Evolutionary conservation across 1,140 invertebrate genomes (phyloP).

Genomic region (Drosophila burlai): DNA sequence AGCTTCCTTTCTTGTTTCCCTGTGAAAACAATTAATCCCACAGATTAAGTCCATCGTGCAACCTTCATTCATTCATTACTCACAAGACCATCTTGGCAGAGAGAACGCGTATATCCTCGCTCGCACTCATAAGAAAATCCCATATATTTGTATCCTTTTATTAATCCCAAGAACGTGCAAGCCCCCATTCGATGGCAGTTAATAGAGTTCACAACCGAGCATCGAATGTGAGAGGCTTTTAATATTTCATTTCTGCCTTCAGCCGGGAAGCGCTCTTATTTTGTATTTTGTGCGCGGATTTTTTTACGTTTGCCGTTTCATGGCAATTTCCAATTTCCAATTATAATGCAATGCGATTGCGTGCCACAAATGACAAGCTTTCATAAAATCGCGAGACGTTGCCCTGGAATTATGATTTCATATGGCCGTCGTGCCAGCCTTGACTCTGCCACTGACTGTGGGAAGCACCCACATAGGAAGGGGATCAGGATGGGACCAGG

Average conservation of each 20-base stretch:
- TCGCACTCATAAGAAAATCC: background rate
- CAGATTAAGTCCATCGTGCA: background rate
- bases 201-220: conserved; percentile 11
- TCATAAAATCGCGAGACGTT: conserved; percentile 74
- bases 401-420: conserved; percentile 78
- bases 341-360: conserved; percentile 78
- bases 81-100: too few species aligned
- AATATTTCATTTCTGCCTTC: conserved; percentile 10
- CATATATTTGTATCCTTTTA: background rate
- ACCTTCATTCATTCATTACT: background rate
- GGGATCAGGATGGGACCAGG: background rate
- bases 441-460: conserved; percentile 6
- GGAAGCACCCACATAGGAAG: conserved; percentile 50
- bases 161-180: background rate
- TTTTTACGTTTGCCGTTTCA: conserved; percentile 38
- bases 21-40: too few species aligned
- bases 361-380: conserved; percentile 80
- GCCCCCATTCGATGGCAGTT: background rate
- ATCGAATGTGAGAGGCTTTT: conserved; percentile 2
- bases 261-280: background rate
- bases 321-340: conserved; percentile 78
- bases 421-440: conserved; percentile 25
- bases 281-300: conserved; percentile 4
- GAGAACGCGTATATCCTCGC: background rate
- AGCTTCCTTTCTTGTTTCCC: too few species aligned